phyloP scores from a whole-genome alignment of 2,797 vertebrate species.

The Rhodeus uyekii region DNA sequence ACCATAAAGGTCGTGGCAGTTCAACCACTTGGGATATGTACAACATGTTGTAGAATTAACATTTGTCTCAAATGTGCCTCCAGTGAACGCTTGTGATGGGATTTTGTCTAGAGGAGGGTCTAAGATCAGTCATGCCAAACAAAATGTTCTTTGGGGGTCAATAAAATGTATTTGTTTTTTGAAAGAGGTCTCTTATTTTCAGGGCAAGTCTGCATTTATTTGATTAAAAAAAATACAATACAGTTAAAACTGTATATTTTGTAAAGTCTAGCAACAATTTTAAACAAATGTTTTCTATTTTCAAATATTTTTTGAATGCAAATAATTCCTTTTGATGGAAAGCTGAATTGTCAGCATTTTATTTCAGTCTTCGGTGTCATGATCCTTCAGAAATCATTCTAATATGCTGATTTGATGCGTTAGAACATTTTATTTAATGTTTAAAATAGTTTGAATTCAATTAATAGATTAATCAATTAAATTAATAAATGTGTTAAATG shows the following conservation, averaged over 20 bases:
- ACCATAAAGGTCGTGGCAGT: constrained; percentile 6
- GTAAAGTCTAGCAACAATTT: neutral
- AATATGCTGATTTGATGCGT: neutral
- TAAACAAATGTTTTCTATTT: neutral
- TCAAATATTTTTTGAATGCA: neutral
- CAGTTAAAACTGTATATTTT: neutral
- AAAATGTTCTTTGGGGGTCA: neutral
- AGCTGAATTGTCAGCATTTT: neutral
- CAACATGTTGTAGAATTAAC: constrained; percentile 12
- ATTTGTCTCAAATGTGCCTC: neutral
- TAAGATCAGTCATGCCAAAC: neutral
- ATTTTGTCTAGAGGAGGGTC: neutral
- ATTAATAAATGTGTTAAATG: neutral
- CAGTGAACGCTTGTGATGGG: neutral
- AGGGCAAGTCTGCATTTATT: neutral
- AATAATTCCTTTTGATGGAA: neutral
- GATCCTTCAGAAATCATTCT: neutral
- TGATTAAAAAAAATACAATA: neutral
- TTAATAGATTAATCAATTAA: neutral
- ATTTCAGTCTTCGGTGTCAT: neutral
- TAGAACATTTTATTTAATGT: neutral
- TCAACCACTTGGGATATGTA: constrained; percentile 5
- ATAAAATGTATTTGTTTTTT: neutral
- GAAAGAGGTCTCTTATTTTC: neutral
- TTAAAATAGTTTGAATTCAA: neutral